Evolutionary conservation across 1,140 invertebrate genomes (phyloP), one percentile per base, ranked within the genome.

Genomic region (Archivesica marissinica): DNA sequence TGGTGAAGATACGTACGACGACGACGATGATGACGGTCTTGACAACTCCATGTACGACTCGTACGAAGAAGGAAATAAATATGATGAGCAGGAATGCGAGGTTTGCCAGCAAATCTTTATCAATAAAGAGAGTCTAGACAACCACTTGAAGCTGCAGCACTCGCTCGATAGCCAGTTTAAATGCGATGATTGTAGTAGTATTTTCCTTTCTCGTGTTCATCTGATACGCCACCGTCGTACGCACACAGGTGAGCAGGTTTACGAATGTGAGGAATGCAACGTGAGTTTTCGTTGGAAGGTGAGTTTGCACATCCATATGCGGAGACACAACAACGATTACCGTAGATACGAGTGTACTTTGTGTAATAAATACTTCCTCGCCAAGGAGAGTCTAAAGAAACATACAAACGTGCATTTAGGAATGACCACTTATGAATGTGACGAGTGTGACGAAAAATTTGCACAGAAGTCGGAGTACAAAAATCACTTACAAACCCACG

Each of bases 321-420:
- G 84, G 1, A 23, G 78, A 4, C 78, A 80, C 44, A 80, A 80
- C 54, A 80, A 80, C 25, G 78, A 80, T 41, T 52, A 35, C 39
- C 50, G 56, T 20, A 30, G 61, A 17, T 80, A 20, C 30, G 78
- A 80, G 15, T 80, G 78, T 35, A 50, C 39, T 0, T 20, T 66
- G 78, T 80, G 78, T 54, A 80, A 80, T 44, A 80, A 80, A 54
- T 80, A 80, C 54, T 80, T 80, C 30, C 78, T 80, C 13, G 38
- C 78, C 3, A 68, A 70, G 17, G 78, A 80, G 30, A 80, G 78
- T 23, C 44, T 80, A 2, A 68, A 68, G n/a, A 68, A 68, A 38
- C 78, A 80, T 33, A 47, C 39, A n/a, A 80, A 68, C 33, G 39
- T 64, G 33, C 84, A 86, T 38, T 35, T 38, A 28, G 70, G 70